Evolutionary conservation across 2,797 vertebrate species (phyloP).

Genomic region (Ctenopoma kingsleyae): DNA sequence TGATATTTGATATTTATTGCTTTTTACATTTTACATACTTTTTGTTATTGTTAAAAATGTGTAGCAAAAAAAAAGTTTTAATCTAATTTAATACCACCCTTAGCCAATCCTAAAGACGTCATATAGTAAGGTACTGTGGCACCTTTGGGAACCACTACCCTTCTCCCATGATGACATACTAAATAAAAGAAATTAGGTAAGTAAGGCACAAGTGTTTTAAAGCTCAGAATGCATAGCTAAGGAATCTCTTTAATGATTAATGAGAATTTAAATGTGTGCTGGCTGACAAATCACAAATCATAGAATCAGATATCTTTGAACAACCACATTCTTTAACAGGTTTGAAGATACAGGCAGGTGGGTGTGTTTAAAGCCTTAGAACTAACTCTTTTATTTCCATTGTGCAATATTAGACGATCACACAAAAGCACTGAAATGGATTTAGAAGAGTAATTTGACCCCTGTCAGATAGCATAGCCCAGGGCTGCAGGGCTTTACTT

Average conservation of each 20-base stretch:
- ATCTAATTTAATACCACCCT: no score
- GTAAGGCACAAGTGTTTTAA: not conserved
- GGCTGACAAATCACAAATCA: conserved; percentile 22
- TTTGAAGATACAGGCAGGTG: conserved; percentile 46
- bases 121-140: no score
- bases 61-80: no score
- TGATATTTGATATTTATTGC: no score
- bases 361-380: conserved; percentile 53
- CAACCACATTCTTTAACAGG: conserved; percentile 22
- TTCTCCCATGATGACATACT: not conserved
- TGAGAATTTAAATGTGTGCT: conserved; percentile 21
- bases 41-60: no score
- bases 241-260: not conserved
- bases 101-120: no score
- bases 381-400: conserved; percentile 60
- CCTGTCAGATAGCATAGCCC: conserved; percentile 56
- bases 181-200: not conserved
- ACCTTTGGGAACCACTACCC: no score
- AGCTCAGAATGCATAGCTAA: not conserved
- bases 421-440: conserved; percentile 59
- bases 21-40: no score
- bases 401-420: conserved; percentile 58
- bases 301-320: conserved; percentile 47
- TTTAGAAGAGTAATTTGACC: conserved; percentile 66
- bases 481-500: conserved; percentile 53